These are phyloP conservation scores for Carcharodon carcharias DNA, from an alignment of 2,797 vertebrate genomes.

Conservation along the genomic window DNA sequence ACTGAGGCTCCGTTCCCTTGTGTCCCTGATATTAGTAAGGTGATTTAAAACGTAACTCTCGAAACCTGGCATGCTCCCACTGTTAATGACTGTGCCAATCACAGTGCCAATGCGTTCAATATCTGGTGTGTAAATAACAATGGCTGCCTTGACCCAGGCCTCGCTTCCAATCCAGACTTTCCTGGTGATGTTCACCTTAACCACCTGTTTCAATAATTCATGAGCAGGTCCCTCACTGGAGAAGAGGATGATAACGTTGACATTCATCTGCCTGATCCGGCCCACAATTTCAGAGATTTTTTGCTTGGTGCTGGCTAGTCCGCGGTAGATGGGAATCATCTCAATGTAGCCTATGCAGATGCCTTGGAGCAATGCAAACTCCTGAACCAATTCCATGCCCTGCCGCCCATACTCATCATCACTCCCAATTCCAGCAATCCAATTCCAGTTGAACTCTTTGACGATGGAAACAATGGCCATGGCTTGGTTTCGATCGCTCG, in stretches of 20 bases:
- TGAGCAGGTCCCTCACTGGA: constrained; percentile 43
- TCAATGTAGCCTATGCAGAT: constrained; percentile 37
- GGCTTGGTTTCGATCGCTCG: constrained; percentile 7
- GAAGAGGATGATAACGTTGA: constrained; percentile 70
- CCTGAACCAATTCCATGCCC: constrained; percentile 3
- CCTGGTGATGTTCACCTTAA: constrained; percentile 45
- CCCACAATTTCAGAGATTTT: constrained; percentile 49
- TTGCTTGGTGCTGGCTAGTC: neutral
- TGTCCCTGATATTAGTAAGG: constrained; percentile 47
- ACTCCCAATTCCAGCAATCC: constrained; percentile 35
- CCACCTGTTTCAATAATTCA: constrained; percentile 57
- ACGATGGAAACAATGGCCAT: constrained; percentile 37
- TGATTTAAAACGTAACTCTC: constrained; percentile 52
- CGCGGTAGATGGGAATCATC: neutral
- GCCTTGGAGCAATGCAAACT: neutral
- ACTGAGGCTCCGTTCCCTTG: neutral
- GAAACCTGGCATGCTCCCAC: constrained; percentile 51
- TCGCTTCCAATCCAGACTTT: constrained; percentile 80
- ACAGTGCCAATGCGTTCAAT: constrained; percentile 68
- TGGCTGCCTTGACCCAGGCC: constrained; percentile 61
- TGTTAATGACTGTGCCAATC: constrained; percentile 63
- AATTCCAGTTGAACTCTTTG: constrained; percentile 39
- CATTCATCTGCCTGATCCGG: constrained; percentile 53
- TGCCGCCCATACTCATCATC: constrained; percentile 38
- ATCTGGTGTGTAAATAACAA: constrained; percentile 47